These are phyloP conservation scores for Sarcophaga bullata DNA, from an alignment of 1,140 invertebrate species.

Conservation along the genomic window DNA sequence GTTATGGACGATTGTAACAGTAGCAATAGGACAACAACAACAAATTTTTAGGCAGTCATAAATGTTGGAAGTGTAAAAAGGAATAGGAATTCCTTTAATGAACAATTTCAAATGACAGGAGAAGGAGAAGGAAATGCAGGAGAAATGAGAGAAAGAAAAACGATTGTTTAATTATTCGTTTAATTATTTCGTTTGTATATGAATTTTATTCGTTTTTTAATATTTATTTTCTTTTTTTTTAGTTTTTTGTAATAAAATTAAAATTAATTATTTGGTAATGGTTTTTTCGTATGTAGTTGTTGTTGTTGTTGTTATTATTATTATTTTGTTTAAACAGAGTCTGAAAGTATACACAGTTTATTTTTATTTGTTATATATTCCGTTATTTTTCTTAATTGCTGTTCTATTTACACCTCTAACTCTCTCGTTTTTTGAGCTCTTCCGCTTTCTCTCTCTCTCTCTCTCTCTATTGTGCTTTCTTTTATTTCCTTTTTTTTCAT, in stretches of 20 bases:
- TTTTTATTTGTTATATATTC: background rate
- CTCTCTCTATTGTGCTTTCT: slow-evolving; percentile 6
- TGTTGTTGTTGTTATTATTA: background rate
- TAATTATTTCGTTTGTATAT: background rate
- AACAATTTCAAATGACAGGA: background rate
- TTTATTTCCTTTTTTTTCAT: slow-evolving; percentile 9
- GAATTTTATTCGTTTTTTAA: background rate
- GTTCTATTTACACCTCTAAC: background rate
- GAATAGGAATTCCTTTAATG: background rate
- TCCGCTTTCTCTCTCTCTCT: background rate
- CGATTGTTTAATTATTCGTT: too few species aligned
- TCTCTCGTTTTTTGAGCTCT: background rate
- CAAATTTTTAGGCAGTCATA: slow-evolving; percentile 10
- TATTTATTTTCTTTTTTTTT: background rate
- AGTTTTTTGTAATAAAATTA: background rate
- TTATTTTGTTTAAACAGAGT: background rate
- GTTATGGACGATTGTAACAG: background rate
- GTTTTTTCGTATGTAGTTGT: background rate
- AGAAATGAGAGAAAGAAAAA: too few species aligned
- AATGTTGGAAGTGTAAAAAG: background rate
- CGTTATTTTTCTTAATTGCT: background rate
- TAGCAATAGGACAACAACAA: background rate
- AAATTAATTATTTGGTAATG: background rate
- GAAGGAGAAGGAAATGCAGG: too few species aligned
- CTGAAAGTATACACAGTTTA: background rate